A percentile compares a stretch with the other conserved stretches of the same genome.
These are phyloP conservation scores for Trachelus troglodyta DNA, from an alignment of 2,888 invertebrate species.

Conservation along the genomic window DNA sequence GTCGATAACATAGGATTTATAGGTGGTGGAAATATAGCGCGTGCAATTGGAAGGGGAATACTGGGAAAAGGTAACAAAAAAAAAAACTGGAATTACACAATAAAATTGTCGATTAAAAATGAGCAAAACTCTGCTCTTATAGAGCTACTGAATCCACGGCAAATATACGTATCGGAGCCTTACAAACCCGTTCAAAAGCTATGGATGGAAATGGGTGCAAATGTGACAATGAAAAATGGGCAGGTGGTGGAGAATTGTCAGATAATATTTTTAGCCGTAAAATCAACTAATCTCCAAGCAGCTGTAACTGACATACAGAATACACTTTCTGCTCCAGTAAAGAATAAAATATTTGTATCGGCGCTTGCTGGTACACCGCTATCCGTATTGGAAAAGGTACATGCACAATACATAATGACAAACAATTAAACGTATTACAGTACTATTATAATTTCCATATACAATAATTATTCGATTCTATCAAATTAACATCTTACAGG, in stretches of 20 bases:
- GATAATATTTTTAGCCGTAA: slow-evolving; percentile 84
- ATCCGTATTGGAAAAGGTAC: slow-evolving; percentile 72
- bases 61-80: slow-evolving; percentile 5
- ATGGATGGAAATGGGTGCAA: slow-evolving; percentile 73
- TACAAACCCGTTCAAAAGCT: slow-evolving; percentile 71
- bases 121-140: slow-evolving; percentile 17
- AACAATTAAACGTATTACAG: not conserved
- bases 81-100: not conserved
- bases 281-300: slow-evolving; percentile 77
- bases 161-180: slow-evolving; percentile 79
- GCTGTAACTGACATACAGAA: slow-evolving; percentile 68
- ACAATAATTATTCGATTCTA: not conserved
- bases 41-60: slow-evolving; percentile 15
- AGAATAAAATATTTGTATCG: slow-evolving; percentile 77
- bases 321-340: slow-evolving; percentile 45
- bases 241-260: slow-evolving; percentile 74
- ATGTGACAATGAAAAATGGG: slow-evolving; percentile 73
- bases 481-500: not conserved
- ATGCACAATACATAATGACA: not conserved
- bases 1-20: slow-evolving; percentile 10
- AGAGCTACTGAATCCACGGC: slow-evolving; percentile 72
- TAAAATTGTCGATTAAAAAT: not conserved
- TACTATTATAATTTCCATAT: not conserved
- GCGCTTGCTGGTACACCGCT: slow-evolving; percentile 81
- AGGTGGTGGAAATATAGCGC: slow-evolving; percentile 15